A percentile compares a stretch with the other conserved stretches of the same genome.
phyloP scores from a whole-genome alignment of 2,113 vertebrate genomes.

The Ifrita kowaldi region DNA sequence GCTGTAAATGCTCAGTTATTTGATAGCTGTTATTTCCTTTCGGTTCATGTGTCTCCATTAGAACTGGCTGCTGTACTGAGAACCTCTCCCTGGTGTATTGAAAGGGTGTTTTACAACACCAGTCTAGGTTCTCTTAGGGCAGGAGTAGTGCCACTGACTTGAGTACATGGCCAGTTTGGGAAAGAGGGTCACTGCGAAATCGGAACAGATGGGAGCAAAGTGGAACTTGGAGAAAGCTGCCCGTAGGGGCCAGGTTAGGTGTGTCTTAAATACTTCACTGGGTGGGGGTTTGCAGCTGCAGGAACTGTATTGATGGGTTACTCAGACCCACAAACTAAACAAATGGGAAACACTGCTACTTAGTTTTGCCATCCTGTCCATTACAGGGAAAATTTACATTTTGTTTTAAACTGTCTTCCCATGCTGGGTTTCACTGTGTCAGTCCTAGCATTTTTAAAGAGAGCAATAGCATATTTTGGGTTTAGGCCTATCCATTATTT shows the following conservation, averaged over 20 bases:
- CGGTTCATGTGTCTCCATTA: background rate
- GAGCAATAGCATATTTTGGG: background rate
- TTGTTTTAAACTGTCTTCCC: background rate
- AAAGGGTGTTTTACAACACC: background rate
- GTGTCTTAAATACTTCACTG: background rate
- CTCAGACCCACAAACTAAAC: background rate
- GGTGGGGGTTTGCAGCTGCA: background rate
- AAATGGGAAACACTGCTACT: background rate
- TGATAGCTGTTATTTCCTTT: background rate
- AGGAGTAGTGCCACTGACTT: background rate
- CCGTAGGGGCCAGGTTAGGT: background rate
- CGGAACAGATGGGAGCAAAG: accelerated
- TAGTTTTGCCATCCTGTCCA: background rate
- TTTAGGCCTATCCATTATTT: background rate
- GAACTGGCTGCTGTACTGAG: background rate
- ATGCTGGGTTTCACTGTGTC: background rate
- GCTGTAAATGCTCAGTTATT: background rate
- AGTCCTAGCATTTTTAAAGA: background rate
- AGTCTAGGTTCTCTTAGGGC: background rate
- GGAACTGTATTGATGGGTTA: background rate
- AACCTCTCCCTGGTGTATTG: background rate
- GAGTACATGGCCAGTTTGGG: background rate
- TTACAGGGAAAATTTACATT: accelerated
- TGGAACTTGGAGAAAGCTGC: background rate
- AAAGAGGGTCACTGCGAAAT: background rate